Base-by-base conservation (phyloP, 2,113 vertebrate genomes). In the Maccullochella peelii region DNA sequence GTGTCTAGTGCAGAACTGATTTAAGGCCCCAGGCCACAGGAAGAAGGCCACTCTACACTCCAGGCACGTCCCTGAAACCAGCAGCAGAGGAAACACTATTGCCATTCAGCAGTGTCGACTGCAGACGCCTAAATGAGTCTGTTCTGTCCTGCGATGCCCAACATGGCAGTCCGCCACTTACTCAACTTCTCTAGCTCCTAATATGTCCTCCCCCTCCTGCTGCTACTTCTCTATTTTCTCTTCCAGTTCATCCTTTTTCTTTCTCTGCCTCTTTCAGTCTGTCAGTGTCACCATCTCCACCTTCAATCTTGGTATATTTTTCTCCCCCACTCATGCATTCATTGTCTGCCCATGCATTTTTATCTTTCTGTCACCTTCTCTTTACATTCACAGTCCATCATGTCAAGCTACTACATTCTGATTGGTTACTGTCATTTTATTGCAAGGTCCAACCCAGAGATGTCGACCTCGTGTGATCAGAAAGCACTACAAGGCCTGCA, bases 81-180 rank as follows among this genome's bases (percentile, higher is more conserved):
- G 89, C 91, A 93, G 90, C 92, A 92, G 93, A 95, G 95, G 94
- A 95, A 95, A 93, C 91, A 89, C 90, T 88, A 85, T 91, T 92
- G 90, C 93, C 92, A 94, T 94, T 95, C 93, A 95, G 89, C 73
- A 92, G 88, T 82, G 65, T 87, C 72, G 74, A 91, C 91, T 90
- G 86, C 90, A 94, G 90, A 91, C 77, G 40, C 93, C 91, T 95
- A 94, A 96, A 95, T 95, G 93, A 95, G 91, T 91, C 92, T 89
- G 91, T 94, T 95, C 93, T 95, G 92, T 94, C 93, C 91, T 91
- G 86, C 92, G 79, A 57, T 86, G 86, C 79, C 88, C 85, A 83
- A 84, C 65, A 88, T 94, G 91, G 91, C 92, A 90, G 87, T 86
- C 75, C 42, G 86, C 91, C 91, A 90, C 82, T 88, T 77, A 88